These are phyloP conservation scores for Cryptocheilus praepositus DNA, from an alignment of 2,888 invertebrate genomes.

Conservation along the genomic window DNA sequence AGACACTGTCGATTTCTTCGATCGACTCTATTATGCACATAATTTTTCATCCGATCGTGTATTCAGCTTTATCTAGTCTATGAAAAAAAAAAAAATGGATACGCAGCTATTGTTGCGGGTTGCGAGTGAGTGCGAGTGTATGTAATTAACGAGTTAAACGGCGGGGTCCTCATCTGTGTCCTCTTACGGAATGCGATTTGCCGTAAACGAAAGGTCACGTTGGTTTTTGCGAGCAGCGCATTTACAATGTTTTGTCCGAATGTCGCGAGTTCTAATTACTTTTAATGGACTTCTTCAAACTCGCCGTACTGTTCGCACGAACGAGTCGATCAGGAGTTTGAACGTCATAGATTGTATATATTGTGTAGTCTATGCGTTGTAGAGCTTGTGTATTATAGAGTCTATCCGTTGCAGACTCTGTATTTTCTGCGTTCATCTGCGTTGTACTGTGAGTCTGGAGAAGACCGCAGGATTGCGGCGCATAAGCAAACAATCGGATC, in stretches of 20 bases:
- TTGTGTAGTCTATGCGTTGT: too few relatives aligned
- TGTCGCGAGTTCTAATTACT: neutral
- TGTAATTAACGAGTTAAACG: neutral
- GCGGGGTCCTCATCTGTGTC: constrained; percentile 2
- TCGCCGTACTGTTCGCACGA: too few relatives aligned
- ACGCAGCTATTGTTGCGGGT: neutral
- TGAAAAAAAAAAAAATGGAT: constrained; percentile 35
- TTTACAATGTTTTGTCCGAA: too few relatives aligned
- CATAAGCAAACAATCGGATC: constrained; percentile 9
- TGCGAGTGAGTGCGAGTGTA: constrained; percentile 19
- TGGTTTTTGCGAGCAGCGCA: too few relatives aligned
- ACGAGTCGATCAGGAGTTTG: too few relatives aligned
- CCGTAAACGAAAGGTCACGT: neutral
- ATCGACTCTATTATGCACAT: constrained; percentile 29
- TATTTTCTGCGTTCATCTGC: too few relatives aligned
- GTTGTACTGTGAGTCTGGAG: too few relatives aligned
- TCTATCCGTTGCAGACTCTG: too few relatives aligned
- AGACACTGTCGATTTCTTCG: constrained; percentile 20
- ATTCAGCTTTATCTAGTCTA: constrained; percentile 70
- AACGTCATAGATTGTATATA: too few relatives aligned
- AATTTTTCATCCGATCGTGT: constrained; percentile 61
- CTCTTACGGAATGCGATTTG: constrained; percentile 16
- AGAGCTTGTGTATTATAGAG: too few relatives aligned
- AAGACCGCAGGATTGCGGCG: neutral
- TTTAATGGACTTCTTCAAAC: too few relatives aligned